Percentiles rank a stretch among this genome's conserved stretches.
Conservation (phyloP, 2,797 vertebrate genomes). For the Tangara arthus region DNA sequence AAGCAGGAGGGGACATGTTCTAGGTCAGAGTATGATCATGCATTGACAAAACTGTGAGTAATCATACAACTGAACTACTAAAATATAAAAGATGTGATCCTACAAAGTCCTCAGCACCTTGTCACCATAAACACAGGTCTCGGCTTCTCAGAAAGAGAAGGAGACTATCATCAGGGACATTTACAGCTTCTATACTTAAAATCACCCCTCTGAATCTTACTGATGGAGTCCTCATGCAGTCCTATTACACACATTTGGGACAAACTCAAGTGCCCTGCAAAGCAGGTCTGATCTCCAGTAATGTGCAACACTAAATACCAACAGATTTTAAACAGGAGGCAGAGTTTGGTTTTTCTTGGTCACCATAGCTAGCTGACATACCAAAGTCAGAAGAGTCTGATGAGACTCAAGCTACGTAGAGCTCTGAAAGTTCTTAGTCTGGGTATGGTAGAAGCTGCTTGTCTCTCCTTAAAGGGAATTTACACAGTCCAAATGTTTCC, state of each 20-base stretch:
- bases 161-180: neutral
- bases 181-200: neutral
- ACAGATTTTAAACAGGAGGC: neutral
- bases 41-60: neutral
- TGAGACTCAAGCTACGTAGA: neutral
- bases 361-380: neutral
- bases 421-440: neutral
- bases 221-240: neutral
- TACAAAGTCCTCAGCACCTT: neutral
- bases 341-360: neutral
- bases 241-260: neutral
- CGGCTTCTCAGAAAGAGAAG: neutral
- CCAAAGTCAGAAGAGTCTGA: neutral
- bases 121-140: neutral
- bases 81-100: neutral
- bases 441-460: neutral
- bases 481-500: neutral
- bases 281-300: neutral
- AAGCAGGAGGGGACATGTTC: neutral
- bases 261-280: neutral
- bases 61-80: neutral
- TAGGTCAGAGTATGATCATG: neutral
- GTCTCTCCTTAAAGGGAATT: neutral
- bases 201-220: neutral
- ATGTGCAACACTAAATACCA: neutral